A percentile compares a stretch with the other conserved stretches of the same genome.
Conservation (phyloP, 53 echinoderm and acorn worm genomes). For the Holothuria scabra region DNA sequence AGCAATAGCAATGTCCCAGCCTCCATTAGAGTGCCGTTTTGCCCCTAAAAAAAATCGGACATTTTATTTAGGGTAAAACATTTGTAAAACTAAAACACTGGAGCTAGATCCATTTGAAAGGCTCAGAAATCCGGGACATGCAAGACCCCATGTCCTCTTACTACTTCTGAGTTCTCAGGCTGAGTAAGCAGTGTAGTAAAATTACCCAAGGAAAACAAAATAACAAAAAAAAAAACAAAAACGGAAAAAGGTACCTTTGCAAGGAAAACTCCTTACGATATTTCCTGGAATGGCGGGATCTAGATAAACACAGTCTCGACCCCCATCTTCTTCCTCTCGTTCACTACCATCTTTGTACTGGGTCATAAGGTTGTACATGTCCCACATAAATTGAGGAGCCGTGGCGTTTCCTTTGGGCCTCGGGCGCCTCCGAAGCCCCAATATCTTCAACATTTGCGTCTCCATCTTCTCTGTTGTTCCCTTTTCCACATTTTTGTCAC, state of each 20-base stretch:
- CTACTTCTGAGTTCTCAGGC: no score
- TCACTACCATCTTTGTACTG: constrained; percentile 16
- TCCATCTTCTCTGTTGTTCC: constrained; percentile 67
- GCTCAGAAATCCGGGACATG: no score
- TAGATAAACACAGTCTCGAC: constrained; percentile 63
- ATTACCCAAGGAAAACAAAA: not conserved
- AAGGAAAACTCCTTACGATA: constrained; percentile 90
- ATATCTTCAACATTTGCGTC: constrained; percentile 77
- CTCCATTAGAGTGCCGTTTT: no score
- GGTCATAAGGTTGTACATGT: constrained; percentile 79
- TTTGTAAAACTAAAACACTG: no score
- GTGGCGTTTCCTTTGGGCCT: constrained; percentile 86
- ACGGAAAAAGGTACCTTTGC: constrained; percentile 74
- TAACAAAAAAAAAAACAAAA: no score
- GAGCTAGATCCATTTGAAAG: no score
- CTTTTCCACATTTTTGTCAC: not conserved
- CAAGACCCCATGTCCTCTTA: no score
- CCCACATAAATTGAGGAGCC: constrained; percentile 97
- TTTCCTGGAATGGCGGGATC: constrained; percentile 86
- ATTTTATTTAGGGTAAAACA: no score
- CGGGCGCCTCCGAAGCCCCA: constrained; percentile 84
- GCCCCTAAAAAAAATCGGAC: no score
- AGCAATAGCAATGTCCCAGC: no score
- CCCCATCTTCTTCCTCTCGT: constrained; percentile 33
- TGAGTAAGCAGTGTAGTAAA: no score